Conservation (phyloP, 2,888 invertebrate genomes). For the Hofmannophila pseudospretella region DNA sequence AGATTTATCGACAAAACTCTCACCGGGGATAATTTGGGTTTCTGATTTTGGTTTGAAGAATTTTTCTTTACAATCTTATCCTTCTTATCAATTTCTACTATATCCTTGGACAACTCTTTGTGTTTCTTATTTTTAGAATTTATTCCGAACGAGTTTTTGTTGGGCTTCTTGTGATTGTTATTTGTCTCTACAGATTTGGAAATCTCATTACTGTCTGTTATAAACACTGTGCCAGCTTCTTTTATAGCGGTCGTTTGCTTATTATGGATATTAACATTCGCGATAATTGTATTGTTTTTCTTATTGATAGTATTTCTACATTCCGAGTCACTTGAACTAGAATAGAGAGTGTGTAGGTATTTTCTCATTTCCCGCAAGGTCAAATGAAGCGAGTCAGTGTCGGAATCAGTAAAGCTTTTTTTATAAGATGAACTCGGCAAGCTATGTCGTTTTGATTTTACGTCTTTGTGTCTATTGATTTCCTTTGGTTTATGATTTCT, state of each 20-base stretch:
- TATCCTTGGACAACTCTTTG: constrained; percentile 56
- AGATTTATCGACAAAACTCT: constrained; percentile 85
- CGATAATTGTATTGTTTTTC: constrained; percentile 65
- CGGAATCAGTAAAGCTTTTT: constrained; percentile 72
- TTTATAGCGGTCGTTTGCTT: constrained; percentile 36
- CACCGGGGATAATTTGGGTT: constrained; percentile 81
- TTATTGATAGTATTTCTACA: constrained; percentile 66
- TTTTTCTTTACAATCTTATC: constrained; percentile 51
- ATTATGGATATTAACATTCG: constrained; percentile 54
- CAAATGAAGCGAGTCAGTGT: constrained; percentile 86
- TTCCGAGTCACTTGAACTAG: constrained; percentile 84
- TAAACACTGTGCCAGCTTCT: constrained; percentile 39
- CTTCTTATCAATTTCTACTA: constrained; percentile 59
- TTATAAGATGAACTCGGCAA: constrained; percentile 81
- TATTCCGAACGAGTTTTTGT: constrained; percentile 75
- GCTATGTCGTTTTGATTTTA: constrained; percentile 81
- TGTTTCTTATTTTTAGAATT: constrained; percentile 80
- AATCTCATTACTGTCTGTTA: constrained; percentile 53
- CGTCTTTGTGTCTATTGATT: constrained; percentile 47
- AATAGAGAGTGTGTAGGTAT: constrained; percentile 89
- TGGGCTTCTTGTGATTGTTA: constrained; percentile 67
- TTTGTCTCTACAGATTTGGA: constrained; percentile 54
- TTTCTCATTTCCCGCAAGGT: constrained; percentile 90
- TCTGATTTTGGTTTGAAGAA: constrained; percentile 36
- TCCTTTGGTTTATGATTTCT: constrained; percentile 46